Evolutionary conservation across 2,113 vertebrate species (phyloP).

Genomic region (Odobenus rosmarus): DNA sequence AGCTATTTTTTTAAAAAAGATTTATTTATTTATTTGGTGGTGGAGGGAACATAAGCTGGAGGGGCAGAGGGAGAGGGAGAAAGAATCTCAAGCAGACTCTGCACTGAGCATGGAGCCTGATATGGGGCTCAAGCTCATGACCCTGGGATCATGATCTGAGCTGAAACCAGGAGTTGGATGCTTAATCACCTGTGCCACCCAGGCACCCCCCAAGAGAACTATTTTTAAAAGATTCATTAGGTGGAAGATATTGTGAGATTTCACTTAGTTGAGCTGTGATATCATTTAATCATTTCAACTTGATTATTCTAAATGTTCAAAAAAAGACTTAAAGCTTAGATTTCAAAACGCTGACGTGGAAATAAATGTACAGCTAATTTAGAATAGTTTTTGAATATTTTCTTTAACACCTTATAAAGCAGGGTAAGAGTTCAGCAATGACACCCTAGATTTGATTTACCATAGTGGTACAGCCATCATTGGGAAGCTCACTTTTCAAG

Average conservation of each 20-base stretch:
- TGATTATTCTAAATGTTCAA: constrained; percentile 18
- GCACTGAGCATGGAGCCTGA: not conserved
- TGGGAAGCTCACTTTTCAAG: constrained; percentile 6
- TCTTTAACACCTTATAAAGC: not conserved
- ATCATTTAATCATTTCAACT: constrained; percentile 17
- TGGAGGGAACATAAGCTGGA: too few relatives aligned
- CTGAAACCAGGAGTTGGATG: not conserved
- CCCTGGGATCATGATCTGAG: not conserved
- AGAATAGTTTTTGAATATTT: not conserved
- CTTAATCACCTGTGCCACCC: not conserved
- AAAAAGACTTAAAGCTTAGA: not conserved
- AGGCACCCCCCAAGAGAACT: not conserved
- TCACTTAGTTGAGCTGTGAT: not conserved
- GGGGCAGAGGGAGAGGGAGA: not conserved
- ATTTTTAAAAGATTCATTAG: constrained; percentile 18
- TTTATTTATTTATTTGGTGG: too few relatives aligned
- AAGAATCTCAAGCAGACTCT: not conserved
- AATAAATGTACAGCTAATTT: not conserved
- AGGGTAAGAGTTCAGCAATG: not conserved
- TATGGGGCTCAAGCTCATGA: too few relatives aligned
- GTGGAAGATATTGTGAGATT: not conserved
- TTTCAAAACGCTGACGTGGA: not conserved
- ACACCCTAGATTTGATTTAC: not conserved
- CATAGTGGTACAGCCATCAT: not conserved
- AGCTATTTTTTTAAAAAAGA: not conserved